Base-by-base conservation (phyloP, 2,888 invertebrate species). In the Unio delphinus region DNA sequence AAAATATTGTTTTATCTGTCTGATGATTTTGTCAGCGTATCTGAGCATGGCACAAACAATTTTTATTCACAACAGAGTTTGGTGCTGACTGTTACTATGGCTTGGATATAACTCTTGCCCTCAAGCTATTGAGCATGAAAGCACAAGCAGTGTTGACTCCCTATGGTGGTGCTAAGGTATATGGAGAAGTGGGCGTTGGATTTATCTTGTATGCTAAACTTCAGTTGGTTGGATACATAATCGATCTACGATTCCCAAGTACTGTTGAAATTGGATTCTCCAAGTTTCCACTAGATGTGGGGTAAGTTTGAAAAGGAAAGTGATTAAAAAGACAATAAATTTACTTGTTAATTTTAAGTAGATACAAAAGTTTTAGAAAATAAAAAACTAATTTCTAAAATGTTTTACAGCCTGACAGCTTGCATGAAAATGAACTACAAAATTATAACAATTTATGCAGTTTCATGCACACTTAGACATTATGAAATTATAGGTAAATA, bases 271-370 rank as follows among this genome's bases (percentile, higher is more conserved):
- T 83, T 4, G 67, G 67, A 15, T 83, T 79, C 70, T 65, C 66
- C 55, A 82, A 83, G 58, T 83, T 83, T 45, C 83, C 83, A 23
- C n/a, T 83, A 28, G 80, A 80, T 63, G 76, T 83, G 4, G 63
- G 64, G 80, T 81, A 72, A 72, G 70, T 72, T 4, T 34, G 30
- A 6, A n/a, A 65, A 28, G 18, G 1, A 34, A 34, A 7, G 34
- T 34, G 34, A 8, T 34, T 34, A 34, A 1, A 23, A 34, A 34
- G 34, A 34, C 34, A 7, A 34, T 34, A 34, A 5, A 28, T 28
- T 28, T 28, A 28, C 28, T 4, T 7, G 6, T 34, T 34, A 34
- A 34, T 34, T 7, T 34, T 34, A 34, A 34, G 34, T 34, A 34
- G 34, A 34, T 34, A 34, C 7, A 34, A 34, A 34, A 1, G 1